phyloP scores from a whole-genome alignment of 2,113 vertebrate species.

The Silurus meridionalis region DNA sequence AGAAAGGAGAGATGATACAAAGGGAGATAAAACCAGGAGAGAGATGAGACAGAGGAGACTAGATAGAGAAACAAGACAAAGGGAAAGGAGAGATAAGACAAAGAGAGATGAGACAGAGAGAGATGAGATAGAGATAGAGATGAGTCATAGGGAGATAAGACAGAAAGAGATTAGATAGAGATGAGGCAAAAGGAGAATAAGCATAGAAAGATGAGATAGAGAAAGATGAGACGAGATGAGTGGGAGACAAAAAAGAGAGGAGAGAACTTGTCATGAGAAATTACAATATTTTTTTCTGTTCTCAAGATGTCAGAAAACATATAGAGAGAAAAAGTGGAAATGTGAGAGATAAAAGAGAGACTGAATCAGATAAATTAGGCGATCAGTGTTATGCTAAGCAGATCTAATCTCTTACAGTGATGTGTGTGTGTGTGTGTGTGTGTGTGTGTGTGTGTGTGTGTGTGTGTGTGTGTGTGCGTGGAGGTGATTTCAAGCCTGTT shows the following conservation, averaged over 20 bases:
- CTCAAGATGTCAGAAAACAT: no score
- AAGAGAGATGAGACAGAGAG: no score
- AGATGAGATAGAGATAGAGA: no score
- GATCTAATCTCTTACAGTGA: constrained; percentile 52
- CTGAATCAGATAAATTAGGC: not conserved
- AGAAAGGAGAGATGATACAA: no score
- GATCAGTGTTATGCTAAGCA: constrained; percentile 62
- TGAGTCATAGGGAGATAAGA: no score
- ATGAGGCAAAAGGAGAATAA: no score
- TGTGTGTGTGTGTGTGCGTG: not conserved
- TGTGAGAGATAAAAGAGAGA: not conserved
- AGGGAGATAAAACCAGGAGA: no score
- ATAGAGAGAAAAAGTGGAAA: not conserved
- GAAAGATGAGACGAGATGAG: not conserved
- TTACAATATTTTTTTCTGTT: not conserved
- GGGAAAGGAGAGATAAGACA: no score
- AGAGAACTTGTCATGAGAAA: not conserved
- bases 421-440: constrained; percentile 40
- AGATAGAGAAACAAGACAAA: no score
- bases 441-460: constrained; percentile 18
- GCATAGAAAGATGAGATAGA: not conserved
- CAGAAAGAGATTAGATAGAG: not conserved
- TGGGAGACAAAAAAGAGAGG: not conserved
- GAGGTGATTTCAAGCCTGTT: constrained; percentile 55
- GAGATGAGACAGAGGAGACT: no score